Evolutionary conservation across 2,888 invertebrate species (phyloP).

Genomic region (Portevinia maculata): DNA sequence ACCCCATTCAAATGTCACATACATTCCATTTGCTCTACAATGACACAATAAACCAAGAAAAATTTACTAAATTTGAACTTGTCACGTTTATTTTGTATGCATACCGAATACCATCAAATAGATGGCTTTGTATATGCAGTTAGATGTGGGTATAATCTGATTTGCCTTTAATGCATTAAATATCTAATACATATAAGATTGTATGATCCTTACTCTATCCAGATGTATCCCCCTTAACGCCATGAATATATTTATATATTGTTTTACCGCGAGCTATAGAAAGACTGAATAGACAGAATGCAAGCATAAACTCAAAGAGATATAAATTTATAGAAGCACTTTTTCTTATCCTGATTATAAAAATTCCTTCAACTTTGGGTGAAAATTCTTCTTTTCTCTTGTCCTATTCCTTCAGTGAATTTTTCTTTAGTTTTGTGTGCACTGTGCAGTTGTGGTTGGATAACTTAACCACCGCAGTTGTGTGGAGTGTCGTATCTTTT

Average conservation of each 20-base stretch:
- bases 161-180: constrained; percentile 14
- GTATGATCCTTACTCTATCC: constrained; percentile 2
- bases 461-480: constrained; percentile 6
- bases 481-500: constrained; percentile 25
- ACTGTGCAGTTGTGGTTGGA: neutral
- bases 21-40: constrained; percentile 14
- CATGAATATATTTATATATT: neutral
- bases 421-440: constrained; percentile 5
- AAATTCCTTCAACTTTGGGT: constrained; percentile 34
- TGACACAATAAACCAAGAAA: constrained; percentile 29
- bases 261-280: neutral
- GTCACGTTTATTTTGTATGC: constrained; percentile 33
- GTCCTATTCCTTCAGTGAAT: constrained; percentile 3
- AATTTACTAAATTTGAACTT: constrained; percentile 30
- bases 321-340: constrained; percentile 29
- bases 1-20: constrained; percentile 3
- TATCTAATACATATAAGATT: constrained; percentile 4
- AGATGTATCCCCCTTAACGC: neutral
- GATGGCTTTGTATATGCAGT: neutral
- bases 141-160: constrained; percentile 22
- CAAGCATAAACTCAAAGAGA: constrained; percentile 17
- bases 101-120: constrained; percentile 8
- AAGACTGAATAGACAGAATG: constrained; percentile 6
- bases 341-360: constrained; percentile 43
- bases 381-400: constrained; percentile 2